These are phyloP conservation scores for Athrips mouffetella DNA, from an alignment of 2,888 invertebrate genomes.

Conservation along the genomic window DNA sequence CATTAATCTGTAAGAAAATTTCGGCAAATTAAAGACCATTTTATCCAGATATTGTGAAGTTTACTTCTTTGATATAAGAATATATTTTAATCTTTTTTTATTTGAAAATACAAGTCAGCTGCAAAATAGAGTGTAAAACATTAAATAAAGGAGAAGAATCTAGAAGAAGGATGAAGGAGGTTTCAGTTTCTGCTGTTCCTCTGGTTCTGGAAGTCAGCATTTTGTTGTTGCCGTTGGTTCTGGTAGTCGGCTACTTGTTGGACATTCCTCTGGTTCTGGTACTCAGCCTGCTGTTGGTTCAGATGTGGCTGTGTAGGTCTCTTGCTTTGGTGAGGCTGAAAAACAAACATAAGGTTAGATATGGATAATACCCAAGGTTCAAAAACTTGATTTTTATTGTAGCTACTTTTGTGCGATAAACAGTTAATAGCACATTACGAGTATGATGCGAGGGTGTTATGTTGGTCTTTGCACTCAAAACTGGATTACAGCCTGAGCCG, in stretches of 20 bases:
- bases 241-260: slow-evolving; percentile 29
- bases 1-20: no score
- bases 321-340: slow-evolving; percentile 3
- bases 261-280: neutral
- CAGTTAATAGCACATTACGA: no score
- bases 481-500: neutral
- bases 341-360: neutral
- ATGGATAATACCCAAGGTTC: no score
- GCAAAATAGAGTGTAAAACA: slow-evolving; percentile 14
- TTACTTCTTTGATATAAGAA: no score
- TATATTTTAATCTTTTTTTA: no score
- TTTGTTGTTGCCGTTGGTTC: slow-evolving; percentile 46
- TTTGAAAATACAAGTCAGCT: no score
- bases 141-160: neutral
- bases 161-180: slow-evolving; percentile 4
- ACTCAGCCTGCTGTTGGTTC: neutral
- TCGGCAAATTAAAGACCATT: no score
- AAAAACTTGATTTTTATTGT: no score
- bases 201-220: slow-evolving; percentile 43
- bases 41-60: no score
- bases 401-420: no score
- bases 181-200: slow-evolving; percentile 58
- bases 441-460: neutral
- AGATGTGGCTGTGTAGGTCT: neutral
- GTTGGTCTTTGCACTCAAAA: neutral